Evolutionary conservation across 2,113 vertebrate species (phyloP).

Genomic region (Oostethus manadensis): DNA sequence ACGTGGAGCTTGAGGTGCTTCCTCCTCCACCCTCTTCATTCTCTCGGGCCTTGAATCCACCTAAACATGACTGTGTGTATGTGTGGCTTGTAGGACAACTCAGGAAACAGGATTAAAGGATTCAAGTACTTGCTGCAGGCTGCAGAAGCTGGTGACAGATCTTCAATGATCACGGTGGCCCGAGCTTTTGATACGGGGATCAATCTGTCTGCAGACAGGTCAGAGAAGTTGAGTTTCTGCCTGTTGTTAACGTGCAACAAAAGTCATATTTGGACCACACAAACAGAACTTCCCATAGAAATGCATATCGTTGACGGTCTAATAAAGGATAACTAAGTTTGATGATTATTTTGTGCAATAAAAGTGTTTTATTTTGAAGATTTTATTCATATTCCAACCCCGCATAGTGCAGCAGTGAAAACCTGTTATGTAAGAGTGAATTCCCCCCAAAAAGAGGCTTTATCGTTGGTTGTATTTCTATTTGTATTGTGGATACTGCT

Average conservation of each 20-base stretch:
- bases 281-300: no score
- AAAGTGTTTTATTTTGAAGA: no score
- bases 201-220: conserved; percentile 85
- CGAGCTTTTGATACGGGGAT: conserved; percentile 84
- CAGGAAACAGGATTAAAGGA: conserved; percentile 83
- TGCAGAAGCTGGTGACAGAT: conserved; percentile 88
- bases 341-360: no score
- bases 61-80: background rate
- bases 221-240: conserved; percentile 14
- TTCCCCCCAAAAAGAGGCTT: no score
- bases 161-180: conserved; percentile 89
- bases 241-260: background rate
- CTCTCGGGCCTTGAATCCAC: background rate
- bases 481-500: no score
- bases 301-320: no score
- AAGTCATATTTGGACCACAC: no score
- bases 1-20: conserved; percentile 80
- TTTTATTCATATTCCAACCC: no score
- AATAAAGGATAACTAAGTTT: no score
- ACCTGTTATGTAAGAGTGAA: no score
- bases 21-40: background rate
- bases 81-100: conserved; percentile 72
- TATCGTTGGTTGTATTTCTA: no score
- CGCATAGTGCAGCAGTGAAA: no score
- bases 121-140: conserved; percentile 86